These are phyloP conservation scores for Dromiciops gliroides DNA, from an alignment of 2,113 vertebrate species.

Conservation along the genomic window DNA sequence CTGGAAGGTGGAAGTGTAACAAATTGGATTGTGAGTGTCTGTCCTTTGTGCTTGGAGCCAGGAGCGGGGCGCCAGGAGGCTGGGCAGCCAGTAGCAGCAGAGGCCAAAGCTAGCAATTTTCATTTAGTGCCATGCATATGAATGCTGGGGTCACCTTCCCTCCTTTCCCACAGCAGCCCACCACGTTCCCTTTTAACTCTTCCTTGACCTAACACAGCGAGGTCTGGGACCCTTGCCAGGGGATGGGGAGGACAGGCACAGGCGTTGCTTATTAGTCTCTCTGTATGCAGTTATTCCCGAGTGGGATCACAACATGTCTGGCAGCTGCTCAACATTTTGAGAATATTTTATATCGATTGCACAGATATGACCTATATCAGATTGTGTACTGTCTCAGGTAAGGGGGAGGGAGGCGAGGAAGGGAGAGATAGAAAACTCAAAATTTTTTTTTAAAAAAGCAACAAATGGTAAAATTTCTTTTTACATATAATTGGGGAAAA, in stretches of 20 bases:
- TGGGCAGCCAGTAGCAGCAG: conserved; percentile 43
- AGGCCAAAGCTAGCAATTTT: conserved; percentile 66
- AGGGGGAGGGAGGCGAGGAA: too few species aligned
- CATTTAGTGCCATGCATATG: conserved; percentile 19
- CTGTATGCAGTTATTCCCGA: background rate
- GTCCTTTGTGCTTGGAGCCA: conserved; percentile 84
- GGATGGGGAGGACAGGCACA: background rate
- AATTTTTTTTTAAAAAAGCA: background rate
- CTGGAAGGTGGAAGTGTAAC: conserved; percentile 83
- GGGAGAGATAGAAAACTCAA: background rate
- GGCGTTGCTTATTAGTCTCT: background rate
- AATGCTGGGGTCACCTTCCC: conserved; percentile 74
- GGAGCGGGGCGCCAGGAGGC: conserved; percentile 65
- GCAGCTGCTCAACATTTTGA: background rate
- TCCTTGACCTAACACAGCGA: accelerated
- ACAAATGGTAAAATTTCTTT: background rate
- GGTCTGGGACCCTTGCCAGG: background rate
- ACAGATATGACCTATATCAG: background rate
- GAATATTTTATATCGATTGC: background rate
- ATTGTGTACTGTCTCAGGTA: background rate
- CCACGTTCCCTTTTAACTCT: conserved; percentile 15
- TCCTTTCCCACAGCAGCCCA: background rate
- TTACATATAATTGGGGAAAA: background rate
- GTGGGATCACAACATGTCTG: background rate
- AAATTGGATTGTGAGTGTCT: conserved; percentile 86